These are phyloP conservation scores for Drosophila neoperkinsi DNA, from an alignment of 2,888 invertebrate genomes.

Conservation along the genomic window DNA sequence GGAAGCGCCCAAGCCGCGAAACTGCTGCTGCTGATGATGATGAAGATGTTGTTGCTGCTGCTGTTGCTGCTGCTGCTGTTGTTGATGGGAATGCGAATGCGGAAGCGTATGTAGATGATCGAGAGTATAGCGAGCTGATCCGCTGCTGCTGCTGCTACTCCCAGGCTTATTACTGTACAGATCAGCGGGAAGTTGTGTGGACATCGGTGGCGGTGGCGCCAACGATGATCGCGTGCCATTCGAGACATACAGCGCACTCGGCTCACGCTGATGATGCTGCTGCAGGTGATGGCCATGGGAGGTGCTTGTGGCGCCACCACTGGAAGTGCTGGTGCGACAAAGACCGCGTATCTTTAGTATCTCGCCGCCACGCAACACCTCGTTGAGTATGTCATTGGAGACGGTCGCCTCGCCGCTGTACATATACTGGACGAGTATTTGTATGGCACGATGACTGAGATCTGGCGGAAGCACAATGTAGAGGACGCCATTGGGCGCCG, in stretches of 20 bases:
- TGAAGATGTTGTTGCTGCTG: constrained; percentile 49
- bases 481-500: constrained; percentile 86
- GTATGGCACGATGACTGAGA: constrained; percentile 91
- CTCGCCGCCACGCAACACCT: constrained; percentile 92
- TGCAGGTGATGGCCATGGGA: constrained; percentile 57
- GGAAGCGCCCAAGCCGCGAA: constrained; percentile 82
- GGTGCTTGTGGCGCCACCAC: constrained; percentile 32
- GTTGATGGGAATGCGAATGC: constrained; percentile 53
- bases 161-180: constrained; percentile 59
- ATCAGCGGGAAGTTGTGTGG: constrained; percentile 62
- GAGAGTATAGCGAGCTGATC: constrained; percentile 56
- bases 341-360: constrained; percentile 92
- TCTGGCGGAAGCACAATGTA: constrained; percentile 93
- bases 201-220: constrained; percentile 53
- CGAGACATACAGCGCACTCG: constrained; percentile 67
- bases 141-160: constrained; percentile 45
- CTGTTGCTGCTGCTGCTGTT: constrained; percentile 50
- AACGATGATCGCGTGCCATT: constrained; percentile 66
- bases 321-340: constrained; percentile 87
- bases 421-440: constrained; percentile 94
- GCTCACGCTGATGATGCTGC: constrained; percentile 50
- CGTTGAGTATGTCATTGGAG: constrained; percentile 93
- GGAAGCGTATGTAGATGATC: constrained; percentile 41
- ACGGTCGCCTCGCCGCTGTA: constrained; percentile 92
- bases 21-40: constrained; percentile 70